Evolutionary conservation across 2,113 vertebrate species (phyloP).

Genomic region (Tympanuchus pallidicinctus): DNA sequence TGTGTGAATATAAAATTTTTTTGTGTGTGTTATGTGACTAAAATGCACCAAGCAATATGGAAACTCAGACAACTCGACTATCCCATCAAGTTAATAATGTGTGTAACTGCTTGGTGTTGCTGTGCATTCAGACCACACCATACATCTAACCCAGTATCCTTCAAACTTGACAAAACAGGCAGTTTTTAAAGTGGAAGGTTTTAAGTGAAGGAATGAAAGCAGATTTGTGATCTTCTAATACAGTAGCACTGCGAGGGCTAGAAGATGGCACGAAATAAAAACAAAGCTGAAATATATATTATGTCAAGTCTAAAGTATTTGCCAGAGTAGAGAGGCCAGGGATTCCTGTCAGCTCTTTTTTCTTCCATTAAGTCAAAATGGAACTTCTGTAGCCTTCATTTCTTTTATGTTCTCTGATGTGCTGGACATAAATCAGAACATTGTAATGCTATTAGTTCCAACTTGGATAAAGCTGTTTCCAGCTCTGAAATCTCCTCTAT

Average conservation of each 20-base stretch:
- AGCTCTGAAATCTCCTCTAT: not conserved
- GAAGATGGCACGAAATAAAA: not conserved
- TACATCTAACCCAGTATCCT: not conserved
- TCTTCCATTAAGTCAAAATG: not conserved
- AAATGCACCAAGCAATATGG: not conserved
- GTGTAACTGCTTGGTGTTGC: not conserved
- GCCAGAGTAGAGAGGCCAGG: not conserved
- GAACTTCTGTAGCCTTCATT: not conserved
- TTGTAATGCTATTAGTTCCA: not conserved
- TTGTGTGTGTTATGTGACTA: not conserved
- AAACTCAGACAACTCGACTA: not conserved
- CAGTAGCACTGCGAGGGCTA: not conserved
- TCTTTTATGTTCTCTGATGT: constrained; percentile 9
- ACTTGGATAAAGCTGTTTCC: constrained; percentile 17
- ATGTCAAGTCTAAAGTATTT: not conserved
- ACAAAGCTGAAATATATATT: not conserved
- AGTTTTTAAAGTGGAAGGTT: not conserved
- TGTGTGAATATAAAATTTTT: not conserved
- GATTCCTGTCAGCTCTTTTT: not conserved
- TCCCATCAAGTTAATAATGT: constrained; percentile 5
- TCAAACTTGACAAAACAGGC: not conserved
- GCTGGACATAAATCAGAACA: not conserved
- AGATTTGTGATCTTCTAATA: not conserved
- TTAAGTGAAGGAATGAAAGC: not conserved
- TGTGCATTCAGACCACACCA: not conserved